These are phyloP conservation scores for Gasteruption jaculator DNA, from an alignment of 2,888 invertebrate species.

Conservation along the genomic window DNA sequence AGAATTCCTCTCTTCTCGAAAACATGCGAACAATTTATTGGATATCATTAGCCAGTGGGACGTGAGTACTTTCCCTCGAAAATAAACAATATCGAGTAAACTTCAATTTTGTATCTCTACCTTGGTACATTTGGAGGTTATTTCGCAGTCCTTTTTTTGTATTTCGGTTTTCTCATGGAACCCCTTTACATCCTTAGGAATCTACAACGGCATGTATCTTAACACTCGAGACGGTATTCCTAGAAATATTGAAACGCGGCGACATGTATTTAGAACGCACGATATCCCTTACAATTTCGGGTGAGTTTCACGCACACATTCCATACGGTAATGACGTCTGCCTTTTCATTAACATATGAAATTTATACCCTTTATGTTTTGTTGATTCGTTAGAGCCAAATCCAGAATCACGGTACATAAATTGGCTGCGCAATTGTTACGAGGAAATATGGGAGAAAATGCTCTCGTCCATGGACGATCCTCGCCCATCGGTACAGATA, in stretches of 20 bases:
- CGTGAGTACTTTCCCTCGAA: no score
- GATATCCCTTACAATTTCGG: slow-evolving; percentile 41
- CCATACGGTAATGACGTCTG: no score
- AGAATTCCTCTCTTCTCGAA: slow-evolving; percentile 65
- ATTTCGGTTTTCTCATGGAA: slow-evolving; percentile 18
- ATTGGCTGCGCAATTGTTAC: slow-evolving; percentile 70
- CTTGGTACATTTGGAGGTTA: slow-evolving; percentile 29
- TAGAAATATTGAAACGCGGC: slow-evolving; percentile 63
- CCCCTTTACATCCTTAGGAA: slow-evolving; percentile 28
- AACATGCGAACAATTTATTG: slow-evolving; percentile 63
- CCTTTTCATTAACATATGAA: no score
- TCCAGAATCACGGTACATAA: slow-evolving; percentile 61
- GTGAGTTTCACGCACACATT: slow-evolving; percentile 27
- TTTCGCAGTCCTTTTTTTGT: slow-evolving; percentile 14
- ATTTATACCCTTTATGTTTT: no score
- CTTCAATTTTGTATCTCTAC: neutral
- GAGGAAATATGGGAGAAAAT: slow-evolving; percentile 61
- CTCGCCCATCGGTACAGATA: slow-evolving; percentile 54
- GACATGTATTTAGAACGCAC: slow-evolving; percentile 60
- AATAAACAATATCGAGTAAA: no score
- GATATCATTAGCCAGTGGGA: slow-evolving; percentile 68
- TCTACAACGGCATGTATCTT: slow-evolving; percentile 58
- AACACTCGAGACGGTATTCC: slow-evolving; percentile 69
- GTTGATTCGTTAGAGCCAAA: slow-evolving; percentile 54
- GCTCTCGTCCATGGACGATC: slow-evolving; percentile 57